A percentile compares a stretch with the other conserved stretches of the same genome.
These are phyloP conservation scores for Polymixis lichenea DNA, from an alignment of 2,888 invertebrate genomes.

Conservation along the genomic window DNA sequence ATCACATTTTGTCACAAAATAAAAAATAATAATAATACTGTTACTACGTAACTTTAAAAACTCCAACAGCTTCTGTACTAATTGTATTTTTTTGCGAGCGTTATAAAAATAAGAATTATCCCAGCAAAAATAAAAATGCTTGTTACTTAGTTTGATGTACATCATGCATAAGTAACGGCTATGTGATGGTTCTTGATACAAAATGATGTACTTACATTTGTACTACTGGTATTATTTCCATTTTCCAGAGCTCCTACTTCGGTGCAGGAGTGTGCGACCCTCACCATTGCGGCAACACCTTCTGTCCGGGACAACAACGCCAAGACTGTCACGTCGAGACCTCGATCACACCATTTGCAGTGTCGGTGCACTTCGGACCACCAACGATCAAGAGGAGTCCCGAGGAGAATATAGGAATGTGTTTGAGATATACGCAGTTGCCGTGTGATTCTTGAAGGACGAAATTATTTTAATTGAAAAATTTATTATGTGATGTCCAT, in stretches of 20 bases:
- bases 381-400: slow-evolving; percentile 92
- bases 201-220: neutral
- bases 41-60: no score
- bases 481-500: neutral
- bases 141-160: neutral
- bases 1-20: no score
- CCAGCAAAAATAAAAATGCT: no score
- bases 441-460: slow-evolving; percentile 88
- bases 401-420: slow-evolving; percentile 96
- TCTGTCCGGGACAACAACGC: slow-evolving; percentile 90
- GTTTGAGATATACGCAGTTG: slow-evolving; percentile 93
- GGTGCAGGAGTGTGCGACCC: slow-evolving; percentile 93
- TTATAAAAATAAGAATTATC: no score
- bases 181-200: no score
- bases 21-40: no score
- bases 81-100: no score
- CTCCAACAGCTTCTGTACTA: no score
- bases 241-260: slow-evolving; percentile 89
- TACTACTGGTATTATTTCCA: neutral
- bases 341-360: slow-evolving; percentile 94
- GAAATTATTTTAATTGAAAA: neutral
- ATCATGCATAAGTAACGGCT: neutral
- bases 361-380: slow-evolving; percentile 94
- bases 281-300: slow-evolving; percentile 94
- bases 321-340: slow-evolving; percentile 93